phyloP scores from a whole-genome alignment of 2,888 invertebrate species.

The Dicyrtoma fusca region DNA sequence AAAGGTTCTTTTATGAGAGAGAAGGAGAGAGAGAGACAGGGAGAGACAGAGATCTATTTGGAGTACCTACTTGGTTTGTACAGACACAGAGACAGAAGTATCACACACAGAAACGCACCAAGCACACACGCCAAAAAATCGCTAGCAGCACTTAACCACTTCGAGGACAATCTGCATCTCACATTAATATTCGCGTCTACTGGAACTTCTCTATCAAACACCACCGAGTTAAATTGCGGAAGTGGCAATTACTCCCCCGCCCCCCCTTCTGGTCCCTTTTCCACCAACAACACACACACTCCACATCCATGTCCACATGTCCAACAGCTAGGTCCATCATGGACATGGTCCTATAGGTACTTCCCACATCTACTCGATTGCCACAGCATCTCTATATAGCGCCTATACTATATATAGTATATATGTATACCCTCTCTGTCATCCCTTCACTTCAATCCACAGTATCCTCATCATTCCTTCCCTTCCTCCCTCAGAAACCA shows the following conservation, averaged over 20 bases:
- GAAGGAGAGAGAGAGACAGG: slow-evolving; percentile 11
- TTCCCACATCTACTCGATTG: too few relatives aligned
- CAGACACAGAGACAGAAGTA: background rate
- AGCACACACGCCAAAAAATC: slow-evolving; percentile 26
- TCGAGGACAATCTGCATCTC: slow-evolving; percentile 50
- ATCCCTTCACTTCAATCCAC: background rate
- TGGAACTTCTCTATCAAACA: slow-evolving; percentile 44
- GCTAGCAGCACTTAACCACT: slow-evolving; percentile 43
- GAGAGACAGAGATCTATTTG: background rate
- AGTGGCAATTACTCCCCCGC: slow-evolving; percentile 56
- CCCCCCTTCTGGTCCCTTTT: slow-evolving; percentile 18
- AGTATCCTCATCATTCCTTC: slow-evolving; percentile 3
- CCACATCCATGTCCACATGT: too few relatives aligned
- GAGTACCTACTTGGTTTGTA: too few relatives aligned
- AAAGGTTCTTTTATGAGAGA: slow-evolving; percentile 8
- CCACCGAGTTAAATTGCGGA: slow-evolving; percentile 56
- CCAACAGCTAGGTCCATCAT: too few relatives aligned
- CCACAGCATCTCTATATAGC: too few relatives aligned
- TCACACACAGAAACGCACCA: slow-evolving; percentile 35
- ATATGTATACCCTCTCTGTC: background rate
- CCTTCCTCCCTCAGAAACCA: slow-evolving; percentile 42
- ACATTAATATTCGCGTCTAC: slow-evolving; percentile 37
- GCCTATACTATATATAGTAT: too few relatives aligned
- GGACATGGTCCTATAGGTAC: too few relatives aligned
- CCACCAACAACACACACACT: too few relatives aligned